Evolutionary conservation across 2,113 vertebrate genomes (phyloP).

Genomic region (Gasterosteus aculeatus): DNA sequence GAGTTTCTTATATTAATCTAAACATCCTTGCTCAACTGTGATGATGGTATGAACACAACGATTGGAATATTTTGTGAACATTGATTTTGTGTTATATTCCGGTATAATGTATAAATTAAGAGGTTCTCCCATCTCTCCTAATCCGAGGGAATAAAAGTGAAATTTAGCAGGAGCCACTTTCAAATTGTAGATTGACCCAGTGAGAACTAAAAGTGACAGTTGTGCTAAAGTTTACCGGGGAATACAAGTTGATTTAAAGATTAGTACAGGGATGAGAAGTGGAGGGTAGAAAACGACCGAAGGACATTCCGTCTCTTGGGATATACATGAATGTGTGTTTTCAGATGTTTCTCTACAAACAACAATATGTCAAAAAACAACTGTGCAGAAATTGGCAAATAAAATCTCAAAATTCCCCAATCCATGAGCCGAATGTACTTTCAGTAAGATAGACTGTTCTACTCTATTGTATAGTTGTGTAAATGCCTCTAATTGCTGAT

Average conservation of each 20-base stretch:
- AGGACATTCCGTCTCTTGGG: neutral
- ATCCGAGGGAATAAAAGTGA: neutral
- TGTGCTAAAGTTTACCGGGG: constrained; percentile 9
- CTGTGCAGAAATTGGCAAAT: neutral
- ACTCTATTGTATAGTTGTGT: neutral
- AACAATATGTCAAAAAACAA: neutral
- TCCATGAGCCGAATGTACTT: neutral
- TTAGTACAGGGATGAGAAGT: constrained; percentile 11
- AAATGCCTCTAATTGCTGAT: neutral
- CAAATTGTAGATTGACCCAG: constrained; percentile 25
- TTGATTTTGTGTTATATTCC: neutral
- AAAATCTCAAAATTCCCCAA: neutral
- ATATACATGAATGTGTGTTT: neutral
- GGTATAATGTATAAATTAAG: neutral
- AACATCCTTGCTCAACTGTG: neutral
- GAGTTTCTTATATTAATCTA: neutral
- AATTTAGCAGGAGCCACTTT: neutral
- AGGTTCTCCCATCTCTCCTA: neutral
- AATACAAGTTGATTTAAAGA: constrained; percentile 29
- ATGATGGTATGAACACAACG: neutral
- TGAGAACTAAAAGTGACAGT: constrained; percentile 28
- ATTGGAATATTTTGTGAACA: neutral
- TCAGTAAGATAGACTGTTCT: constrained; percentile 1
- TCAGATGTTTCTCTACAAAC: neutral
- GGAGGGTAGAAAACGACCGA: neutral